Base-by-base conservation (phyloP, 1,140 invertebrate genomes). In the Drosophila orena region DNA sequence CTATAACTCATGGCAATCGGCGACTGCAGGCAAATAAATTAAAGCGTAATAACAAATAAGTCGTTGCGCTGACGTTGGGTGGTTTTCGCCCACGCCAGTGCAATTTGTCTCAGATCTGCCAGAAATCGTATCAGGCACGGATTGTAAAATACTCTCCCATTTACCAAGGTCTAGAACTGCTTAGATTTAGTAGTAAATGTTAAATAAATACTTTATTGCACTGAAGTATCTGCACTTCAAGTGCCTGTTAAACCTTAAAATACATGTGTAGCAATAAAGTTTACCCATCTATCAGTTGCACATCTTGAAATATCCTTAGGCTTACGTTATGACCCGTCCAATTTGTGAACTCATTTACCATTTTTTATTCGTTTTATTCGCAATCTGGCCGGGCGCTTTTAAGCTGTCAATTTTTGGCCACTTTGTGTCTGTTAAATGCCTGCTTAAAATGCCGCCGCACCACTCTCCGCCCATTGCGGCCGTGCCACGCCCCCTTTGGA, bases 41-140 rank as follows among this genome's bases (percentile, higher is more conserved):
- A 89, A 89, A 89, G 79, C 76, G 79, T 89, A 89, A 89, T 89
- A 89, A 89, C 84, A 89, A 89, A 84, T 89, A 84, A 89, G 84
- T 77, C 84, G 84, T 77, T 77, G 76, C 49, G 57, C 57, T 54
- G 42, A 49, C 74, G 66, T 60, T 53, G 65, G 66, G 74, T 62
- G 58, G 54, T 35, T 22, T 59, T 20, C 83, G 65, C 83, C 81
- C 79, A 81, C 81, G 81, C 77, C 44, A 37, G 38, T 44, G 43
- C 55, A 66, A 52, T 68, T 68, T 44, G 58, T 65, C 60, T 47
- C 20, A 43, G 30, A 22, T 65, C 12, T 43, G 15, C 30, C 24
- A 65, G 30, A 52, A 35, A 17, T 43, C 11, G n/a, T 15, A 17
- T 12, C 0, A 10, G 7, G 7, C 7, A 38, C 1, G 3, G 24